phyloP scores from a whole-genome alignment of 2,888 invertebrate species.

The Thumatha senex region DNA sequence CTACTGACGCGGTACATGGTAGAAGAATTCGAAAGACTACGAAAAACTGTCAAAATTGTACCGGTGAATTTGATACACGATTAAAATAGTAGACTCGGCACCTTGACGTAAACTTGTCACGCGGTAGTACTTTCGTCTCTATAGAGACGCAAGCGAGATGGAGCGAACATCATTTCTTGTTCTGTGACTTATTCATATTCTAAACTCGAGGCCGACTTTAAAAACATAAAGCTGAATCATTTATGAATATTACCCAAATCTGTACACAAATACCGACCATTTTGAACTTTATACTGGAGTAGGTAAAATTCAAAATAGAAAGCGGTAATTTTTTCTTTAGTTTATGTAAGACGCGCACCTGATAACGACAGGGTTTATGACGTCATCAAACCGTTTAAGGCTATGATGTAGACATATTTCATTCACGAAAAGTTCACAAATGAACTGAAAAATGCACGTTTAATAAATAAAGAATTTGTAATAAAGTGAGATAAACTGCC shows the following conservation, averaged over 20 bases:
- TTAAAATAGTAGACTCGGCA: too few relatives aligned
- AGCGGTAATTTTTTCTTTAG: slow-evolving; percentile 25
- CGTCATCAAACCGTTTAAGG: slow-evolving; percentile 67
- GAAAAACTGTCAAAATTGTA: too few relatives aligned
- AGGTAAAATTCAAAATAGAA: neutral
- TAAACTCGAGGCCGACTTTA: slow-evolving; percentile 11
- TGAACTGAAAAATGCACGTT: neutral
- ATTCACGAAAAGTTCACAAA: slow-evolving; percentile 41
- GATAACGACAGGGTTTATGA: slow-evolving; percentile 65
- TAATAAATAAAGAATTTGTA: neutral
- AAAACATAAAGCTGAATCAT: slow-evolving; percentile 3
- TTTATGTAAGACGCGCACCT: slow-evolving; percentile 59
- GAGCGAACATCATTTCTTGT: too few relatives aligned
- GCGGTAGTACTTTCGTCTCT: too few relatives aligned
- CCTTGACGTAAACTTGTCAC: too few relatives aligned
- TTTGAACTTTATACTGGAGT: neutral
- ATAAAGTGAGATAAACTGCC: too few relatives aligned
- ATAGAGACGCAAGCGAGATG: too few relatives aligned
- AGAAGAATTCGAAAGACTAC: too few relatives aligned
- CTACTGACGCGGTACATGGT: too few relatives aligned
- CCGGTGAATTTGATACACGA: too few relatives aligned
- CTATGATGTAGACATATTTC: slow-evolving; percentile 50
- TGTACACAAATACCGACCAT: neutral
- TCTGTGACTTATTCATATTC: slow-evolving; percentile 6
- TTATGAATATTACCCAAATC: slow-evolving; percentile 9